Percentiles rank a stretch among this genome's conserved stretches.
Conservation (phyloP, 2,797 vertebrate genomes). For the Simalia tracyae region DNA sequence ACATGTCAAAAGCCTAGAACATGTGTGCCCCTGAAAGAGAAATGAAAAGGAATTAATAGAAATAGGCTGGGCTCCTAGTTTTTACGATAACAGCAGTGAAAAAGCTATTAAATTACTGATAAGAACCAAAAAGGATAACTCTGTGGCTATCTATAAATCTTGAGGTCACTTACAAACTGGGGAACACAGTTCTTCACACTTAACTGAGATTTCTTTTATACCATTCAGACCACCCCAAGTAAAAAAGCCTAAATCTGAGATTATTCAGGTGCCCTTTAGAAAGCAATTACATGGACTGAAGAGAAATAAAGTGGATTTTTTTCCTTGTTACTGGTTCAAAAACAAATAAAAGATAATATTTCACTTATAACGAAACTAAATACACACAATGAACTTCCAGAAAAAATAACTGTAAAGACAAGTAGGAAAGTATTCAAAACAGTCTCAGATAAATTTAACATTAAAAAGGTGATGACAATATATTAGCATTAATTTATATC, state of each 20-base stretch:
- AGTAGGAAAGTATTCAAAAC: neutral
- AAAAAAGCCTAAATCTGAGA: neutral
- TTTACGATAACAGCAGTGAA: neutral
- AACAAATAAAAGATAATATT: neutral
- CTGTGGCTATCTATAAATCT: neutral
- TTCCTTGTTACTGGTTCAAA: neutral
- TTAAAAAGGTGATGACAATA: neutral
- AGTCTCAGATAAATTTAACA: neutral
- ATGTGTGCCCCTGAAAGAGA: conserved; percentile 26
- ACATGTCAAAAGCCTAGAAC: conserved; percentile 73
- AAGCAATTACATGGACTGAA: neutral
- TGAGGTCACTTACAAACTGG: neutral
- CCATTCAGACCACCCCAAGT: neutral
- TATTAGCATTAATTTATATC: neutral
- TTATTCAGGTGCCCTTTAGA: neutral
- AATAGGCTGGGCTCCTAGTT: neutral
- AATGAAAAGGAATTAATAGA: neutral
- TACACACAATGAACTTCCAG: neutral
- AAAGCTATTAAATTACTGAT: neutral
- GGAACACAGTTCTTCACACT: no score
- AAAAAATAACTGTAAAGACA: neutral
- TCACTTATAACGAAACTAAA: neutral
- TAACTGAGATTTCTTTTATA: neutral
- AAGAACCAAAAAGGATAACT: neutral
- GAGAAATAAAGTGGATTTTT: neutral